Base-by-base conservation (phyloP, 1,140 invertebrate species). In the Bathynomus jamesi region DNA sequence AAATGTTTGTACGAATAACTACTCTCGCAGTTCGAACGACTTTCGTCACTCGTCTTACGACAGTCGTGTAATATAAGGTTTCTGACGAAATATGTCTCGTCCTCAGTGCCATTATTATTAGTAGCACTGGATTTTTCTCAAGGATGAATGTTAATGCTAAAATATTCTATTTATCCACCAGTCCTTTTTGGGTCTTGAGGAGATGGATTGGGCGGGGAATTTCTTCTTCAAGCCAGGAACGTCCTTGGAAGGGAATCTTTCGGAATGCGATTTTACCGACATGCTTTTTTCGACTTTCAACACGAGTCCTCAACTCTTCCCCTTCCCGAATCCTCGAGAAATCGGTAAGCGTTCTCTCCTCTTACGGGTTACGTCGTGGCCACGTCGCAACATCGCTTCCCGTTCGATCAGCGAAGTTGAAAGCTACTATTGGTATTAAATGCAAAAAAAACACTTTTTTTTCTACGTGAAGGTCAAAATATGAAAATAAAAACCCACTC, bases 301-400 rank as follows among this genome's bases (percentile, higher is more conserved):
- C 78, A 88, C 85, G 62, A 93, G 64, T 13, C 69, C 71, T 83
- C 93, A 94, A 82, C 93, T 94, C 24, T 95, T 96, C 84, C 90
- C 92, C 72, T 98, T 98, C 85, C 96, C 96, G 7, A 95, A 98
- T 86, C 90, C 94, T 30, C 88, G 93, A 84, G 96, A 99, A 87
- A 94, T 98, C 78, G 90, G 95, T 97, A 85, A 85, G 83, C 67
- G 80, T 89, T 88, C 85, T 77, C 84, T 85, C 79, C 93, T 40
- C 17, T 8, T 40, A 8, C 7, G 17, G 7, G 17, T 40, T 7
- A 40, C 7, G 32, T 8, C 7, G 7, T 40, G 7, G 7, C 17
- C 17, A 40, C 32, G 32, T 40, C 17, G 32, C 17, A 40, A 8
- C 17, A 17, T 40, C 32, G 17, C 17, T 40, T 40, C 17, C 32